Conservation (phyloP, 2,113 vertebrate genomes). For the Ahaetulla prasina region DNA sequence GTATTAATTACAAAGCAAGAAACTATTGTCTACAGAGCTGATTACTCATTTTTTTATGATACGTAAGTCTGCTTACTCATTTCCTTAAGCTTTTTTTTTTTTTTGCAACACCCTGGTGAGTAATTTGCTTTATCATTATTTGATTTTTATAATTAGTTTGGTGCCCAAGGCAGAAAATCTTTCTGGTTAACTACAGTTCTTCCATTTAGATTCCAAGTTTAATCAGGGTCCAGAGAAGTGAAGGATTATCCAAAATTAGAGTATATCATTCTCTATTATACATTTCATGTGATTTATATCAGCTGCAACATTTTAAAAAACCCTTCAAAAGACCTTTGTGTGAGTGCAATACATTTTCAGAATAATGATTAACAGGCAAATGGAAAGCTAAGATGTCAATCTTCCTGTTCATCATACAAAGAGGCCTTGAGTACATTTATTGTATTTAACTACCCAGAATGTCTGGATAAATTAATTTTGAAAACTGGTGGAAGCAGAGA, state of each 20-base stretch:
- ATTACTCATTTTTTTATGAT: neutral
- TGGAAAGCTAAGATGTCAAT: neutral
- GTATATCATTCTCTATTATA: neutral
- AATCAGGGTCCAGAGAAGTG: neutral
- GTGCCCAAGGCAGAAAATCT: neutral
- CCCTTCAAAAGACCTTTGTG: neutral
- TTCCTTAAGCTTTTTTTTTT: constrained; percentile 40
- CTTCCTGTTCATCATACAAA: neutral
- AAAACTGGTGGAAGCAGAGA: neutral
- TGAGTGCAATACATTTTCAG: neutral
- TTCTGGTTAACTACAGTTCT: neutral
- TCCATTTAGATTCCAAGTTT: neutral
- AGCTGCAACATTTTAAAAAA: neutral
- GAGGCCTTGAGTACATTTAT: neutral
- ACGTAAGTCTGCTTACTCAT: constrained; percentile 50
- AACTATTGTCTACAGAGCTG: neutral
- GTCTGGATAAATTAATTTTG: neutral
- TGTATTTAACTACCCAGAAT: neutral
- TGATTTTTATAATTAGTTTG: neutral
- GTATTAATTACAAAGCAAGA: neutral
- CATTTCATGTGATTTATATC: neutral
- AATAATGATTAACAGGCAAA: neutral
- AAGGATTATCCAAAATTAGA: neutral
- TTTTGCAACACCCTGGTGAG: constrained; percentile 52
- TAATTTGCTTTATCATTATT: constrained; percentile 35